Evolutionary conservation across 2,113 vertebrate genomes (phyloP).

Genomic region (Megatriorchis doriae): DNA sequence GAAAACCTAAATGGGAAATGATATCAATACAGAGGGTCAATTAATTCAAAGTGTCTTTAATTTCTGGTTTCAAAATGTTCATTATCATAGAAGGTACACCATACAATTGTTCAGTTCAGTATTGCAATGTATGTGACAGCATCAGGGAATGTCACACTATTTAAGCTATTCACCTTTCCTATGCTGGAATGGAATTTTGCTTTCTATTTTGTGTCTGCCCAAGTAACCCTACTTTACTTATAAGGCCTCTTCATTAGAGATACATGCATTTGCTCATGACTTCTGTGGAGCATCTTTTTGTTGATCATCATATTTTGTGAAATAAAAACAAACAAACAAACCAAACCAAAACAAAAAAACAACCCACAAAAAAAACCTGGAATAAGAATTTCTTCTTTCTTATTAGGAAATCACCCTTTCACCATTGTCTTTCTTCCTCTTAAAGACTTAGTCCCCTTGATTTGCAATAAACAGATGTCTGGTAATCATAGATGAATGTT

Average conservation of each 20-base stretch:
- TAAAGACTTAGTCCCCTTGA: background rate
- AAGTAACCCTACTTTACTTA: background rate
- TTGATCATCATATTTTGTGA: background rate
- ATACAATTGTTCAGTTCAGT: background rate
- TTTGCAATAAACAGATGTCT: background rate
- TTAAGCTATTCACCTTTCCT: background rate
- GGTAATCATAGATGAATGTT: background rate
- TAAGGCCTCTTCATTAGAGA: background rate
- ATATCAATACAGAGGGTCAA: background rate
- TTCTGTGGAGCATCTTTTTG: background rate
- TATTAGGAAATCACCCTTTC: background rate
- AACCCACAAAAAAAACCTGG: rapidly evolving
- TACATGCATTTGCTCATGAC: background rate
- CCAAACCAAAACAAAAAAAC: background rate
- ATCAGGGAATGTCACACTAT: background rate
- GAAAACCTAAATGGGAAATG: background rate
- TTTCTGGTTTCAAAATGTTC: background rate
- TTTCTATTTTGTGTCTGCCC: background rate
- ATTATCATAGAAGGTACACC: background rate
- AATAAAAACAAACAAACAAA: background rate
- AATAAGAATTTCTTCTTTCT: background rate
- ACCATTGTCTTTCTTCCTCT: background rate
- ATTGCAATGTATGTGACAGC: background rate
- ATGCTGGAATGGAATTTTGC: background rate
- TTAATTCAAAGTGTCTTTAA: background rate